Evolutionary conservation across 2,888 invertebrate species (phyloP).

Genomic region (Catocala fraxini): DNA sequence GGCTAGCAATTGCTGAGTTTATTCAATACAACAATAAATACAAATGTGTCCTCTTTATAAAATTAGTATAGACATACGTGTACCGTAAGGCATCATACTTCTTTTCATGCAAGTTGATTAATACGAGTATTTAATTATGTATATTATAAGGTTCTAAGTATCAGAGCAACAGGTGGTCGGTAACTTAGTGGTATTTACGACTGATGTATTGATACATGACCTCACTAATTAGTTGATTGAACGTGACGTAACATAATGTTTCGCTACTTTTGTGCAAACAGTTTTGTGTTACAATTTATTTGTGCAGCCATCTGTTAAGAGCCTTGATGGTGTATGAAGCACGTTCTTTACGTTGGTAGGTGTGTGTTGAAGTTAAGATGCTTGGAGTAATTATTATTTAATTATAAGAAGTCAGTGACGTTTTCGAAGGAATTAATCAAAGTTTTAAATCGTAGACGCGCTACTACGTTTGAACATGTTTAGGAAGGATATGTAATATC

Average conservation of each 20-base stretch:
- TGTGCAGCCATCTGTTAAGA: conserved; percentile 11
- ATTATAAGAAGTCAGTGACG: no score
- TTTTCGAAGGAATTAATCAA: no score
- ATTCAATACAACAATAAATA: no score
- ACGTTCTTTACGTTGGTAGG: conserved; percentile 7
- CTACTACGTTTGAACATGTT: no score
- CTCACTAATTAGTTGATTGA: conserved; percentile 45
- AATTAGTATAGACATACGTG: no score
- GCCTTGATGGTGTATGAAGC: conserved; percentile 2
- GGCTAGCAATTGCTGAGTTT: no score
- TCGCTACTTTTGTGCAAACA: conserved; percentile 25
- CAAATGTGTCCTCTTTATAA: no score
- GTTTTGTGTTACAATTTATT: conserved; percentile 14
- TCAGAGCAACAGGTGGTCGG: conserved; percentile 38
- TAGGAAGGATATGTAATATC: no score
- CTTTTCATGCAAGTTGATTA: no score
- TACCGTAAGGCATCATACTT: no score
- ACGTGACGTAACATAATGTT: conserved; percentile 19
- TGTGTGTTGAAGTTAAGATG: not conserved
- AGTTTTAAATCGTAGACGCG: no score
- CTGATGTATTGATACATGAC: conserved; percentile 24
- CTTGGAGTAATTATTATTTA: no score
- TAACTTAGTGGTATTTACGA: conserved; percentile 11
- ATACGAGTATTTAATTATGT: not conserved
- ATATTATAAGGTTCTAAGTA: not conserved